phyloP scores from a whole-genome alignment of 2,113 vertebrate genomes.

The Bujurquina vittata region DNA sequence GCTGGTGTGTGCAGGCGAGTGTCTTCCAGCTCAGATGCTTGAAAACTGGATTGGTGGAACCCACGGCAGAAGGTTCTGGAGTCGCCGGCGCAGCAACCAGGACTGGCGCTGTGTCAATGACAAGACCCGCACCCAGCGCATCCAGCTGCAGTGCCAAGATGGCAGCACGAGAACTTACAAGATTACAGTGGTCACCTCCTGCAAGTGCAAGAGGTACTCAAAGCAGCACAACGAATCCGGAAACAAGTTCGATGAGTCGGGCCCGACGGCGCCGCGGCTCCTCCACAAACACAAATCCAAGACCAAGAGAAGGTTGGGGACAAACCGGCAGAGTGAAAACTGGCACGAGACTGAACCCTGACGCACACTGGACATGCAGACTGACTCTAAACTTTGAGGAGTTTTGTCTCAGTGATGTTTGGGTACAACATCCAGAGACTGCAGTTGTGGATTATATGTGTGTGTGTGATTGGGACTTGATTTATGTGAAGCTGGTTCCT shows the following conservation, averaged over 20 bases:
- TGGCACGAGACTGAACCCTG: slow-evolving; percentile 82
- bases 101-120: slow-evolving; percentile 96
- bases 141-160: slow-evolving; percentile 94
- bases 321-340: slow-evolving; percentile 86
- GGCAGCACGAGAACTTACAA: slow-evolving; percentile 95
- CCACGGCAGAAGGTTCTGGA: slow-evolving; percentile 89
- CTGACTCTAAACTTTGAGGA: background rate
- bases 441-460: slow-evolving; percentile 61
- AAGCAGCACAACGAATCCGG: slow-evolving; percentile 93
- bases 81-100: slow-evolving; percentile 84
- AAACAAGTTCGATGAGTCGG: slow-evolving; percentile 83
- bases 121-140: slow-evolving; percentile 91
- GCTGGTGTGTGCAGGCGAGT: slow-evolving; percentile 94
- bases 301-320: slow-evolving; percentile 87
- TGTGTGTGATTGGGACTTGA: slow-evolving; percentile 49
- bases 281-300: slow-evolving; percentile 87
- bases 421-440: slow-evolving; percentile 6
- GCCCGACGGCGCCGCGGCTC: slow-evolving; percentile 82
- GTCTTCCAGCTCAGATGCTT: slow-evolving; percentile 90
- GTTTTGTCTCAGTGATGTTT: background rate
- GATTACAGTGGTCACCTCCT: slow-evolving; percentile 92
- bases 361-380: slow-evolving; percentile 35
- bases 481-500: slow-evolving; percentile 49
- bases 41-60: slow-evolving; percentile 95
- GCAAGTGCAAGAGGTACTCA: slow-evolving; percentile 94